Base-by-base conservation (phyloP, 2,113 vertebrate genomes). In the Entomyzon cyanotis region DNA sequence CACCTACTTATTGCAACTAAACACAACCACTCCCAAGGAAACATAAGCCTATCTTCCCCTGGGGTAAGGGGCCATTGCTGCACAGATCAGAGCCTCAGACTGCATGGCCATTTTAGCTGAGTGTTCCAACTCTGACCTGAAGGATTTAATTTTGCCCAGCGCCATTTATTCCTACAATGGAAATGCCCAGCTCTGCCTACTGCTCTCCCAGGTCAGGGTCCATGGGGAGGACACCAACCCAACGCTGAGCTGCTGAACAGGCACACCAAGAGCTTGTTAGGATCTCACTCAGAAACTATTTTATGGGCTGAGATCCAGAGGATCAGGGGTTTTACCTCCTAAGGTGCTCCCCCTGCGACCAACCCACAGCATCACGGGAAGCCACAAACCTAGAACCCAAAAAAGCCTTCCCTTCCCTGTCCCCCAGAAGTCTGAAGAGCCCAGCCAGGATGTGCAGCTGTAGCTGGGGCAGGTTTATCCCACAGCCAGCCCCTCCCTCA, bases 401-500 rank as follows among this genome's bases (percentile, higher is more conserved):
- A 0, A 5, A 55, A 76, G 16, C 1, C 55, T 2, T 67, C 73
- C 63, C 31, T 63, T 52, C 39, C 24, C 25, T 42, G 19, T 44
- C 42, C 42, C 42, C 16, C 42, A 44, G 15, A 42, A 42, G 42
- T 14, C 42, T 42, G 42, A 74, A 46, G 63, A 63, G 24, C 39
- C 27, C 58, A 23, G 23, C 1, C 30, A 49, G 77, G 49, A 24
- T 0, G 4, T 9, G 68, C 18, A 55, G 60, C 20, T 55, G 31
- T 27, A 23, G 35, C 60, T 75, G 58, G 31, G 41, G 74, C 44
- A 90, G 82, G 78, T 47, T 24, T 12, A 67, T 44, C 24, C 8
- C 1, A 17, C 11, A 28, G 4, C 7, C 8, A 4, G 55, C 15
- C 0, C 28, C 71, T 63, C 41, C 44, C 98, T 99, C 97, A 99